These are phyloP conservation scores for Apis florea DNA, from an alignment of 1,140 invertebrate genomes.

Conservation along the genomic window DNA sequence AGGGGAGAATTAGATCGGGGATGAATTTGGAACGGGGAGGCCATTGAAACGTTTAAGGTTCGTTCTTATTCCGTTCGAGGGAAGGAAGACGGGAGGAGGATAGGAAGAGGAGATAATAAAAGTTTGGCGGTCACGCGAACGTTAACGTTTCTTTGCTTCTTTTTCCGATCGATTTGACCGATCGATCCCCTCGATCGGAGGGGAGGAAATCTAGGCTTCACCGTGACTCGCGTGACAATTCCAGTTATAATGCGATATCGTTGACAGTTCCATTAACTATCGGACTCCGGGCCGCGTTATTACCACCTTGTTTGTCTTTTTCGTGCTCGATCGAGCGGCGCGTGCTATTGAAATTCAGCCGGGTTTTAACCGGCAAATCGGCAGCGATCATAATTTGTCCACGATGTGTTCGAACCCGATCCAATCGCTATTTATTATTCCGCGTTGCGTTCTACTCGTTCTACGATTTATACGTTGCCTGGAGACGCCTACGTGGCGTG, in stretches of 20 bases:
- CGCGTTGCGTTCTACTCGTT: neutral
- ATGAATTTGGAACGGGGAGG: too few relatives aligned
- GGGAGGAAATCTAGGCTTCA: slow-evolving; percentile 2
- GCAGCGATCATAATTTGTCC: slow-evolving; percentile 49
- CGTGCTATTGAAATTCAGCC: slow-evolving; percentile 45
- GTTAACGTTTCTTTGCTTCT: neutral
- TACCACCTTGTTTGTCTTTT: slow-evolving; percentile 55
- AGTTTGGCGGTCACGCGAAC: neutral
- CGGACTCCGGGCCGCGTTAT: slow-evolving; percentile 39
- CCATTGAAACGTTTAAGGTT: too few relatives aligned
- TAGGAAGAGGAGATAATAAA: neutral
- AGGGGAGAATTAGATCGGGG: too few relatives aligned
- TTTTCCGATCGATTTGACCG: slow-evolving; percentile 48
- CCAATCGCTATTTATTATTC: slow-evolving; percentile 23
- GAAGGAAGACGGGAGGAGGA: too few relatives aligned
- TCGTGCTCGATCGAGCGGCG: slow-evolving; percentile 45
- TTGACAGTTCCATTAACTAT: slow-evolving; percentile 54
- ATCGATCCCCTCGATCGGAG: slow-evolving; percentile 22
- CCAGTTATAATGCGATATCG: slow-evolving; percentile 52
- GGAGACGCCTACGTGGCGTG: too few relatives aligned
- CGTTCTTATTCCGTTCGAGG: too few relatives aligned
- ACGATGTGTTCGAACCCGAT: slow-evolving; percentile 15
- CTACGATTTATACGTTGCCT: neutral
- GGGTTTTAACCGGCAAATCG: slow-evolving; percentile 31
- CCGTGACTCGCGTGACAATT: slow-evolving; percentile 40